These are phyloP conservation scores for Cottoperca gobio DNA, from an alignment of 2,797 vertebrate genomes.

Conservation along the genomic window DNA sequence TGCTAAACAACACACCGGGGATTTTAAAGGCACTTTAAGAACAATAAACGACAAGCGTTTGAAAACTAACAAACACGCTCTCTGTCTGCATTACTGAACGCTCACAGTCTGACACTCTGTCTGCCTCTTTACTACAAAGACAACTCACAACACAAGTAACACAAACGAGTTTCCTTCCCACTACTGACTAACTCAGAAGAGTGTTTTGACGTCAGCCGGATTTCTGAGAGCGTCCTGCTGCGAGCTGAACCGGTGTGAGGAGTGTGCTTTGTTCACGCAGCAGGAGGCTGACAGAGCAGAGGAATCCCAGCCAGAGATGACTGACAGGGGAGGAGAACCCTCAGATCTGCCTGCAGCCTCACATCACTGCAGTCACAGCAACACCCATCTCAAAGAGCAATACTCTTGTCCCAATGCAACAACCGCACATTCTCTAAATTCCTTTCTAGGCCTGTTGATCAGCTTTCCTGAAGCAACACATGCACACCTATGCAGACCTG, in stretches of 20 bases:
- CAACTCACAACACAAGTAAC: slow-evolving; percentile 51
- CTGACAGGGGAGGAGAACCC: slow-evolving; percentile 50
- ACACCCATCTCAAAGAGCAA: slow-evolving; percentile 18
- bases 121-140: slow-evolving; percentile 28
- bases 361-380: slow-evolving; percentile 24
- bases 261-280: slow-evolving; percentile 66
- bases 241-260: slow-evolving; percentile 62
- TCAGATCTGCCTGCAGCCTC: slow-evolving; percentile 38
- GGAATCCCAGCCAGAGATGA: slow-evolving; percentile 40
- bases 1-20: slow-evolving; percentile 49
- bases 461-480: neutral
- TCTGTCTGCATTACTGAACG: slow-evolving; percentile 21
- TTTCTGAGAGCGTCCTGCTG: slow-evolving; percentile 56
- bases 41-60: slow-evolving; percentile 29
- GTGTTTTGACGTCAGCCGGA: slow-evolving; percentile 57
- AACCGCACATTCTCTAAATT: neutral
- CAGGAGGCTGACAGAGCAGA: slow-evolving; percentile 57
- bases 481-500: neutral
- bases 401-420: neutral
- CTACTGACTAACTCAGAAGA: slow-evolving; percentile 36
- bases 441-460: neutral
- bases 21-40: slow-evolving; percentile 37
- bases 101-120: slow-evolving; percentile 47
- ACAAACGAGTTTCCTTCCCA: slow-evolving; percentile 39
- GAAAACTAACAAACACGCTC: slow-evolving; percentile 28